These are phyloP conservation scores for Lepidocyrtinus sp. DNA, from an alignment of 2,888 invertebrate species.

Conservation along the genomic window DNA sequence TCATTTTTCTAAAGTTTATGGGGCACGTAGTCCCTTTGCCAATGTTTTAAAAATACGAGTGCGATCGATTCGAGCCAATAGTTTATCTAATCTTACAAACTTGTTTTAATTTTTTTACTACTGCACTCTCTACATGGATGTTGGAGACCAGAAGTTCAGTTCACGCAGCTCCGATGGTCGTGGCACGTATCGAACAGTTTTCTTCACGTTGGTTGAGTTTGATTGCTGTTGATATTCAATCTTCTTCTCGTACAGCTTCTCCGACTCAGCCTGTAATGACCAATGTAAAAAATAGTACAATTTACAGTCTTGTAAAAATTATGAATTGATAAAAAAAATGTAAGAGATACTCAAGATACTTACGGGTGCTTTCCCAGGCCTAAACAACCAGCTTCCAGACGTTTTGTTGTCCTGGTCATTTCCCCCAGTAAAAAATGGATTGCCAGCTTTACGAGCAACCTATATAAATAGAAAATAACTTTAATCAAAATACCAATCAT, in stretches of 20 bases:
- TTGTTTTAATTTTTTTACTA: not conserved
- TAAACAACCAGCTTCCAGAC: conserved; percentile 67
- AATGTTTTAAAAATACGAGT: conserved; percentile 3
- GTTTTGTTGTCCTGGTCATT: conserved; percentile 26
- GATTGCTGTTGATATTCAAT: conserved; percentile 61
- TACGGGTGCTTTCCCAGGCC: conserved; percentile 63
- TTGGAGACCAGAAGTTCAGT: conserved; percentile 90
- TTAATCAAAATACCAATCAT: no score
- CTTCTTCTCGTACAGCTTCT: conserved; percentile 65
- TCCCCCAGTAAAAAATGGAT: conserved; percentile 68
- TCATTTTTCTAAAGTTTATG: no score
- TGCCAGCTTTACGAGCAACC: conserved; percentile 61
- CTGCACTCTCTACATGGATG: conserved; percentile 79
- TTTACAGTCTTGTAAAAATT: not conserved
- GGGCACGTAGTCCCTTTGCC: no score
- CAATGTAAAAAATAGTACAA: not conserved
- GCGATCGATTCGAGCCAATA: not conserved
- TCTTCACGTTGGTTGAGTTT: conserved; percentile 55
- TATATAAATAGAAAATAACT: conserved; percentile 42
- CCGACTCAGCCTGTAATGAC: conserved; percentile 32
- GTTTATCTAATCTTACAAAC: not conserved
- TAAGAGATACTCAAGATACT: no score
- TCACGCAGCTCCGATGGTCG: conserved; percentile 82
- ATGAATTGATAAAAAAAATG: not conserved
- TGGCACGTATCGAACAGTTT: conserved; percentile 67